phyloP scores from a whole-genome alignment of 2,888 invertebrate genomes.

The Papilio demoleus region DNA sequence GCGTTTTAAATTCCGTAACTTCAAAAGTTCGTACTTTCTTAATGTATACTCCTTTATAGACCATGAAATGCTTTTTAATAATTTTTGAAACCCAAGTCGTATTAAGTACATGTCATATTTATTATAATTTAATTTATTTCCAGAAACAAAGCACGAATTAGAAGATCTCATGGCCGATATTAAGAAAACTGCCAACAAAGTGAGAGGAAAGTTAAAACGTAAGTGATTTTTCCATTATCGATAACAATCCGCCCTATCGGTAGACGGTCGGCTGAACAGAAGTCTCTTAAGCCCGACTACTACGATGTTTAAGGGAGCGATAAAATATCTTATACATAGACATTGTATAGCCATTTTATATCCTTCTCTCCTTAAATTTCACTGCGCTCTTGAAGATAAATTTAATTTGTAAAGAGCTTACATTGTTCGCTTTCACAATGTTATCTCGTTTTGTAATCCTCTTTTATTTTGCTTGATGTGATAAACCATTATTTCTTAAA shows the following conservation, averaged over 20 bases:
- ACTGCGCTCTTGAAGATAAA: slow-evolving; percentile 16
- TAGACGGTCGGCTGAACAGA: slow-evolving; percentile 17
- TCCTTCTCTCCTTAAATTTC: slow-evolving; percentile 10
- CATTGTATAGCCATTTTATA: slow-evolving; percentile 11
- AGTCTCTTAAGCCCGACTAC: slow-evolving; percentile 12
- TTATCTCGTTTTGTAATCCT: slow-evolving; percentile 13
- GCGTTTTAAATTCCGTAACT: neutral
- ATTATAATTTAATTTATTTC: slow-evolving; percentile 59
- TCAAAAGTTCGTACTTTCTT: no score
- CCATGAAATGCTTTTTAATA: no score
- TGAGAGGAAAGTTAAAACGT: slow-evolving; percentile 99
- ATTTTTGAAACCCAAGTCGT: no score
- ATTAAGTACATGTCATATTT: no score
- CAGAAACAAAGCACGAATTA: slow-evolving; percentile 99
- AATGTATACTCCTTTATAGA: no score
- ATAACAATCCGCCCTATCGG: slow-evolving; percentile 30
- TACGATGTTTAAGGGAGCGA: slow-evolving; percentile 5
- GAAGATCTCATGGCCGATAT: slow-evolving; percentile 99
- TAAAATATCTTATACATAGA: slow-evolving; percentile 18
- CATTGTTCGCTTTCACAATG: slow-evolving; percentile 16
- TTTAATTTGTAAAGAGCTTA: slow-evolving; percentile 25
- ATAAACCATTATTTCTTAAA: slow-evolving; percentile 18
- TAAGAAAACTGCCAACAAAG: slow-evolving; percentile 99
- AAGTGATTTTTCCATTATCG: slow-evolving; percentile 60
- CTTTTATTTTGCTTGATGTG: slow-evolving; percentile 17